These are phyloP conservation scores for Dreissena polymorpha DNA, from an alignment of 1,140 invertebrate species.

Conservation along the genomic window DNA sequence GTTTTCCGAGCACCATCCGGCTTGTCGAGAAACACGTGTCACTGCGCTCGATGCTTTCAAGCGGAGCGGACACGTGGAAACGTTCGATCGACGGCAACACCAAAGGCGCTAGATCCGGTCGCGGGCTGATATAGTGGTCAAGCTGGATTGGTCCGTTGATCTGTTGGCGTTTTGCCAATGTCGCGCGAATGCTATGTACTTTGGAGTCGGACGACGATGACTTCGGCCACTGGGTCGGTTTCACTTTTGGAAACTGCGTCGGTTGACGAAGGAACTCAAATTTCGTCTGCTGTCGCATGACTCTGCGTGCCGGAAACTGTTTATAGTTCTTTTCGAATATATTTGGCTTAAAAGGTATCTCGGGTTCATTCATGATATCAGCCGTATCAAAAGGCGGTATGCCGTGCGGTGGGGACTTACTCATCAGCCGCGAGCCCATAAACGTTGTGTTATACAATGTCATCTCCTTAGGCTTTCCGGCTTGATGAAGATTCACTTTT, in stretches of 20 bases:
- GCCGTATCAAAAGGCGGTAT: not conserved
- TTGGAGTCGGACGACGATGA: conserved; percentile 33
- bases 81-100: conserved; percentile 30
- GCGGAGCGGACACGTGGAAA: conserved; percentile 1
- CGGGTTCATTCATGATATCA: not conserved
- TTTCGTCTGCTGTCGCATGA: conserved; percentile 57
- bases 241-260: conserved; percentile 19
- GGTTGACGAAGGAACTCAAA: conserved; percentile 44
- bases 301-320: conserved; percentile 57
- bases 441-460: conserved; percentile 48
- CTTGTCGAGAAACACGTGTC: conserved; percentile 35
- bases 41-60: conserved; percentile 28
- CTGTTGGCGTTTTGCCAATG: conserved; percentile 13
- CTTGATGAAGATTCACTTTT: conserved; percentile 41
- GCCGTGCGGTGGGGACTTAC: too few species aligned
- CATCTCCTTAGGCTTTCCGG: conserved; percentile 34
- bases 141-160: conserved; percentile 53
- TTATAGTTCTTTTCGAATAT: conserved; percentile 59
- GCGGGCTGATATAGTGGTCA: conserved; percentile 41
- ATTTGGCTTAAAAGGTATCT: not conserved
- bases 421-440: conserved; percentile 12
- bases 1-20: conserved; percentile 23
- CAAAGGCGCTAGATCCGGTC: conserved; percentile 47
- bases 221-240: not conserved
- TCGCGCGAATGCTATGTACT: conserved; percentile 1